phyloP scores from a whole-genome alignment of 2,797 vertebrate genomes.

The Falco cherrug region DNA sequence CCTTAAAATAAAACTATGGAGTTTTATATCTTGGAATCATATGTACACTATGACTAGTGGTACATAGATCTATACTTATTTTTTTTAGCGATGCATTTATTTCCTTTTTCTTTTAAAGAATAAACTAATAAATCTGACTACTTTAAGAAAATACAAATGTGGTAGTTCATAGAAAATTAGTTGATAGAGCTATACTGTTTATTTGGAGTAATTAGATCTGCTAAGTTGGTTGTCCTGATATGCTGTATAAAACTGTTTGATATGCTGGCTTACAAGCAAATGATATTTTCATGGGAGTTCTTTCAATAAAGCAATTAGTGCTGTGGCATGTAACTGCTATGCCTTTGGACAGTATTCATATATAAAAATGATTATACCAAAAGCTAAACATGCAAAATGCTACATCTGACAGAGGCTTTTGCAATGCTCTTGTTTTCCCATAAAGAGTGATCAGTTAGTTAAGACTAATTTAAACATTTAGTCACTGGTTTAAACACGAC shows the following conservation, averaged over 20 bases:
- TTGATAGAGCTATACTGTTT: background rate
- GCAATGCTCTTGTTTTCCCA: background rate
- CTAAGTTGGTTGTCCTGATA: background rate
- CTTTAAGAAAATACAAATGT: background rate
- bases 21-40: background rate
- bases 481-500: background rate
- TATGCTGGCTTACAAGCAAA: background rate
- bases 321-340: background rate
- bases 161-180: background rate
- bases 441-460: background rate
- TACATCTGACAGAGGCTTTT: background rate
- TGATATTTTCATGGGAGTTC: background rate
- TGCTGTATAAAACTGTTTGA: background rate
- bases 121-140: background rate
- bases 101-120: background rate
- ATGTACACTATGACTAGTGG: background rate
- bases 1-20: constrained; percentile 7
- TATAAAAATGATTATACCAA: background rate
- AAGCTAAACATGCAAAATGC: background rate
- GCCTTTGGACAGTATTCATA: background rate
- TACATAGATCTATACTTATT: background rate
- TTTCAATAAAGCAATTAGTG: background rate
- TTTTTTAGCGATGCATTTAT: background rate
- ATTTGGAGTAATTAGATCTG: background rate
- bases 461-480: background rate